These are phyloP conservation scores for Cephus runcator DNA, from an alignment of 2,888 invertebrate genomes.

Conservation along the genomic window DNA sequence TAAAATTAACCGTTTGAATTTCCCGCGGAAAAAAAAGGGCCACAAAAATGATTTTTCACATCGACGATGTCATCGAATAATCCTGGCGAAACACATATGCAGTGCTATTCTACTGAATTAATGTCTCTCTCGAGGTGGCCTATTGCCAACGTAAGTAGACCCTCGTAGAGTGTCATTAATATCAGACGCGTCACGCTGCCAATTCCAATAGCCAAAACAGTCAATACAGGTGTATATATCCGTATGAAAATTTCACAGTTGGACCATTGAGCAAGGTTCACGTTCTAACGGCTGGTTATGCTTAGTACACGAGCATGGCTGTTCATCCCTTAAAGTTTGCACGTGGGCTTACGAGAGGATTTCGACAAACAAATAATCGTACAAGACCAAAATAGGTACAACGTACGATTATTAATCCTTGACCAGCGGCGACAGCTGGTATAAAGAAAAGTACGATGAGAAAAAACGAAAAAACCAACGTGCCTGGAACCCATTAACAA, in stretches of 20 bases:
- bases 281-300: background rate
- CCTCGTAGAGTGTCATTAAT: background rate
- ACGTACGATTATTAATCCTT: background rate
- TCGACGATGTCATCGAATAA: background rate
- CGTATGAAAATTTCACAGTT: background rate
- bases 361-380: background rate
- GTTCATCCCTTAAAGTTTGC: background rate
- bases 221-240: background rate
- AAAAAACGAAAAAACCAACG: background rate
- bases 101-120: background rate
- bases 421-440: background rate
- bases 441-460: background rate
- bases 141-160: background rate
- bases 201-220: background rate
- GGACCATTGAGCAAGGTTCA: background rate
- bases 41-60: background rate
- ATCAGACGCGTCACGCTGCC: background rate
- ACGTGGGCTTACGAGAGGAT: background rate
- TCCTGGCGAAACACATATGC: too few relatives aligned
- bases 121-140: background rate
- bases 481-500: background rate
- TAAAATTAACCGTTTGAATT: background rate
- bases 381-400: background rate
- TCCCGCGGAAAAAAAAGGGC: background rate
- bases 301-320: background rate